A percentile compares a stretch with the other conserved stretches of the same genome.
phyloP scores from a whole-genome alignment of 2,888 invertebrate genomes.

The Pyrgus malvae region DNA sequence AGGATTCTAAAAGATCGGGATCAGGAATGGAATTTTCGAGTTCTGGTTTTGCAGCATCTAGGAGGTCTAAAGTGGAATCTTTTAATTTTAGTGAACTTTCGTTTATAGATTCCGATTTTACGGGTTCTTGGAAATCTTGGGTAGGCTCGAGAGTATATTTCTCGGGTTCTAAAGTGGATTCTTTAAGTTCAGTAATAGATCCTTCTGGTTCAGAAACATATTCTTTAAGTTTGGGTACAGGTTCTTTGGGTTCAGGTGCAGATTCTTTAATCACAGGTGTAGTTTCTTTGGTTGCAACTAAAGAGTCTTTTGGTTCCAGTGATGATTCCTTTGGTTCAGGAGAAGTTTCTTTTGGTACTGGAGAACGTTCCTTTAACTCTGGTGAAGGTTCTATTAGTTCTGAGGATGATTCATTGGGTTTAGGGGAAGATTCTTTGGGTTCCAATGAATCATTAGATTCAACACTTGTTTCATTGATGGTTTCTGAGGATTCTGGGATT shows the following conservation, averaged over 20 bases:
- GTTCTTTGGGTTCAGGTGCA: not conserved
- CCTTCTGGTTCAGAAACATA: not conserved
- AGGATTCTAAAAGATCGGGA: slow-evolving; percentile 14
- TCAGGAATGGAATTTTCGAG: slow-evolving; percentile 35
- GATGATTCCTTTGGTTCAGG: slow-evolving; percentile 29
- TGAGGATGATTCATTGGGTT: slow-evolving; percentile 31
- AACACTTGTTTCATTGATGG: no score
- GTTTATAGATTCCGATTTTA: slow-evolving; percentile 19
- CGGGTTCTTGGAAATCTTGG: slow-evolving; percentile 33
- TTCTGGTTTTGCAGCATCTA: slow-evolving; percentile 18
- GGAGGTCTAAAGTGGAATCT: not conserved
- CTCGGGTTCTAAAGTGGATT: not conserved
- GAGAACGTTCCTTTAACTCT: slow-evolving; percentile 32
- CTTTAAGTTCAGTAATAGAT: not conserved
- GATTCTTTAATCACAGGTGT: not conserved
- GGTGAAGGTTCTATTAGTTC: slow-evolving; percentile 35
- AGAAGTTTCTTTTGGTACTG: slow-evolving; percentile 17
- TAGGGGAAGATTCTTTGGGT: no score
- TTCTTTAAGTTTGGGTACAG: slow-evolving; percentile 2
- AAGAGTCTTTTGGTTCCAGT: slow-evolving; percentile 10
- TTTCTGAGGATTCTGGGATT: no score
- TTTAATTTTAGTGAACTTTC: not conserved
- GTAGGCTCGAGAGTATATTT: slow-evolving; percentile 5
- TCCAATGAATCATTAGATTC: no score
- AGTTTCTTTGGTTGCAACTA: not conserved